Evolutionary conservation across 2,113 vertebrate species (phyloP).

Genomic region (Nesogale talazaci): DNA sequence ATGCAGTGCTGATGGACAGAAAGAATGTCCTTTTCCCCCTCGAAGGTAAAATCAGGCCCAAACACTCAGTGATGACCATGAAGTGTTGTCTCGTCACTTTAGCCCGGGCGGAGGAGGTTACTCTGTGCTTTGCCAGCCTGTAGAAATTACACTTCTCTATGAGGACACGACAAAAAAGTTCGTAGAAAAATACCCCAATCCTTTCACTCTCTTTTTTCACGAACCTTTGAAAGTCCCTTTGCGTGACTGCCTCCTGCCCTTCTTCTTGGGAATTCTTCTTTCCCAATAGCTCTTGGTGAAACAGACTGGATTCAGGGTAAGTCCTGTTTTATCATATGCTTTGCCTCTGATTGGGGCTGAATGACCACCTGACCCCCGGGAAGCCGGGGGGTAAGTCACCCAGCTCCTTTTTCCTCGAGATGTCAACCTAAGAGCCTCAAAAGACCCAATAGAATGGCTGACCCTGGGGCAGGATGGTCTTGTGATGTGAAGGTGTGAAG

Average conservation of each 20-base stretch:
- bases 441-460: not conserved
- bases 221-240: too few species aligned
- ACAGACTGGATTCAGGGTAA: not conserved
- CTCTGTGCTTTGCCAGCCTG: not conserved
- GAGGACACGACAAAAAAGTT: too few species aligned
- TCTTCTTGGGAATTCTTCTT: not conserved
- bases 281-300: not conserved
- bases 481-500: not conserved
- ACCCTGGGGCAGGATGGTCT: not conserved
- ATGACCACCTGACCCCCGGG: not conserved
- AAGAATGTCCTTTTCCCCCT: not conserved
- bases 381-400: not conserved
- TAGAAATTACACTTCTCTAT: not conserved
- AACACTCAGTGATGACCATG: not conserved
- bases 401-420: not conserved
- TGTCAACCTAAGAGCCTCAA: not conserved
- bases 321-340: not conserved
- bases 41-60: not conserved
- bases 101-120: not conserved
- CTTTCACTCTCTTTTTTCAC: too few species aligned
- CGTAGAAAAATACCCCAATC: too few species aligned
- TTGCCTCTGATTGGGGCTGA: conserved; percentile 41
- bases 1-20: not conserved
- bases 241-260: not conserved
- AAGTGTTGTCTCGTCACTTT: not conserved